phyloP scores from a whole-genome alignment of 2,113 vertebrate species.

The Malurus cyaneus region DNA sequence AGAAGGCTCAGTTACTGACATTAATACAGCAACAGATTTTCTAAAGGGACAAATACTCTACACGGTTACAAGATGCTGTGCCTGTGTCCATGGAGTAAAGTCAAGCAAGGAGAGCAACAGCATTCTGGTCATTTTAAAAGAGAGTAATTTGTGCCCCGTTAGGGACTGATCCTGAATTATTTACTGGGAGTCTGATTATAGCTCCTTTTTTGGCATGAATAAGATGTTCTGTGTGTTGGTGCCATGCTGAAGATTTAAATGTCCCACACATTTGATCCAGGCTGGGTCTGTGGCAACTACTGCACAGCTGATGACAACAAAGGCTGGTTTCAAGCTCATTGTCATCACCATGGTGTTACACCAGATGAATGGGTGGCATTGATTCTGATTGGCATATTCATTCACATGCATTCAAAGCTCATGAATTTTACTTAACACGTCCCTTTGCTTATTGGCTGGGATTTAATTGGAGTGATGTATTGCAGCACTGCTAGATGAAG shows the following conservation, averaged over 20 bases:
- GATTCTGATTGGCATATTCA: conserved; percentile 78
- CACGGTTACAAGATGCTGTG: not conserved
- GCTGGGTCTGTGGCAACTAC: conserved; percentile 67
- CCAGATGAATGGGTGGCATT: conserved; percentile 73
- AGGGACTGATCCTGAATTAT: conserved; percentile 56
- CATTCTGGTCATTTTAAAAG: conserved; percentile 15
- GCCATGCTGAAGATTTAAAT: conserved; percentile 73
- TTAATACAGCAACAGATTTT: not conserved
- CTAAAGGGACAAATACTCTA: not conserved
- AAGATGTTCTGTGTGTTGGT: conserved; percentile 73
- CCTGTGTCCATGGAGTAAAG: not conserved
- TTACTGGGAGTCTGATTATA: conserved; percentile 47
- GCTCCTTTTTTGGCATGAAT: conserved; percentile 65
- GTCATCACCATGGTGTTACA: conserved; percentile 78
- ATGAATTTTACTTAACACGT: conserved; percentile 79
- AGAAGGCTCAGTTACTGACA: not conserved
- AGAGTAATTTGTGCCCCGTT: not conserved
- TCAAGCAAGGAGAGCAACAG: not conserved
- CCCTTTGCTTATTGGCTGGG: conserved; percentile 73
- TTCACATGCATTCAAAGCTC: conserved; percentile 76
- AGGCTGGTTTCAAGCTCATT: conserved; percentile 74
- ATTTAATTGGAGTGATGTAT: conserved; percentile 79
- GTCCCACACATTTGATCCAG: conserved; percentile 68
- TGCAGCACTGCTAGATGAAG: conserved; percentile 74
- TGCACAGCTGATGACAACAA: conserved; percentile 75